These are phyloP conservation scores for Oeneis ivallda DNA, from an alignment of 2,888 invertebrate genomes.

Conservation along the genomic window DNA sequence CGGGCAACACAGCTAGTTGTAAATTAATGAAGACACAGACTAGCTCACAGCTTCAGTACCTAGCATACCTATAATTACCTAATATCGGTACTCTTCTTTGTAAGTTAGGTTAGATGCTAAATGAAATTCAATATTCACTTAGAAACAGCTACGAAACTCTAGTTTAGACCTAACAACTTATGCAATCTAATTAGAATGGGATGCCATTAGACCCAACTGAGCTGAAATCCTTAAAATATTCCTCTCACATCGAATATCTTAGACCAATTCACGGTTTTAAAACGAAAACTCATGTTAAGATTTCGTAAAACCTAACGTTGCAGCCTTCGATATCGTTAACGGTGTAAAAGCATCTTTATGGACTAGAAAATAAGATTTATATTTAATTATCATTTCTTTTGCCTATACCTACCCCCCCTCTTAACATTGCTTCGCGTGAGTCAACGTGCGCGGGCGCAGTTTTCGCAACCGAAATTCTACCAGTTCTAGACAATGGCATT, in stretches of 20 bases:
- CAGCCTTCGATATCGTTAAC: conserved; percentile 34
- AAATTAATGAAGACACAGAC: neutral
- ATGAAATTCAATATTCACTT: conserved; percentile 17
- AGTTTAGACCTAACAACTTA: conserved; percentile 28
- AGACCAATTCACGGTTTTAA: conserved; percentile 42
- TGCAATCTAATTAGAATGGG: conserved; percentile 41
- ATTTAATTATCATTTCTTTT: conserved; percentile 16
- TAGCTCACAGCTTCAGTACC: neutral
- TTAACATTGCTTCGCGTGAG: conserved; percentile 54
- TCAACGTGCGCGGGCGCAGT: conserved; percentile 73
- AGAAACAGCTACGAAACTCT: conserved; percentile 15
- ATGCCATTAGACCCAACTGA: conserved; percentile 35
- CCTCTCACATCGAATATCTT: conserved; percentile 42
- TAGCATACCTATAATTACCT: neutral
- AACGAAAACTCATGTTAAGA: conserved; percentile 45
- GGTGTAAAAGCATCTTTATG: conserved; percentile 28
- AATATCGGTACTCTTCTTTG: neutral
- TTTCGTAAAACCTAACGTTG: conserved; percentile 43
- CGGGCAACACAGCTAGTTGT: neutral
- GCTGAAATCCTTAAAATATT: conserved; percentile 40
- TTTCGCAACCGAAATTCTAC: conserved; percentile 80
- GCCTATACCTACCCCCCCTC: conserved; percentile 39
- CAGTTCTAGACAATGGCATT: conserved; percentile 78
- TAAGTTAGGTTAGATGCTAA: conserved; percentile 1
- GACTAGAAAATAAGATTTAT: conserved; percentile 21